phyloP scores from a whole-genome alignment of 1,140 invertebrate genomes.

The Helicoverpa armigera region DNA sequence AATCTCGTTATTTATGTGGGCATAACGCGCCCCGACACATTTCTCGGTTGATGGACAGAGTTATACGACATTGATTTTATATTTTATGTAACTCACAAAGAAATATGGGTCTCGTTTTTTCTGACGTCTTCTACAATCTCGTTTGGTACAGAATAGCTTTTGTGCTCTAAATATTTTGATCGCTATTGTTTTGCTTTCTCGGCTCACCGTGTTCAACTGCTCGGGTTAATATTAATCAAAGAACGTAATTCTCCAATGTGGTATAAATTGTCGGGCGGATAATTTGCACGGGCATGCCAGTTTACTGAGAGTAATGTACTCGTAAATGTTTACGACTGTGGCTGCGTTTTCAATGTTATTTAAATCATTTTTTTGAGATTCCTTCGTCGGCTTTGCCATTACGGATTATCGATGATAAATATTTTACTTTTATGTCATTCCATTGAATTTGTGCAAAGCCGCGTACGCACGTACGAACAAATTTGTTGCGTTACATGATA shows the following conservation, averaged over 20 bases:
- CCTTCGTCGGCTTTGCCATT: slow-evolving; percentile 58
- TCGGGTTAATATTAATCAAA: slow-evolving; percentile 42
- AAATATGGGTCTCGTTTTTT: slow-evolving; percentile 60
- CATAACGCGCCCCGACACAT: slow-evolving; percentile 76
- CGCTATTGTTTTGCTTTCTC: slow-evolving; percentile 34
- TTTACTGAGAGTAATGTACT: slow-evolving; percentile 82
- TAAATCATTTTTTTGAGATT: slow-evolving; percentile 79
- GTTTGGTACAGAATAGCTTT: slow-evolving; percentile 54
- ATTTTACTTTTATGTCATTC: slow-evolving; percentile 69
- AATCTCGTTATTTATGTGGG: slow-evolving; percentile 85
- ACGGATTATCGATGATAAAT: slow-evolving; percentile 65
- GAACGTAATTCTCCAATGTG: slow-evolving; percentile 51
- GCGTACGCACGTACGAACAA: no score
- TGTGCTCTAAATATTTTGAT: slow-evolving; percentile 59
- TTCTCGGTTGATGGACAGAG: slow-evolving; percentile 72
- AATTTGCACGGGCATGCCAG: slow-evolving; percentile 69
- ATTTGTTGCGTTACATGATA: no score
- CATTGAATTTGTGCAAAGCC: slow-evolving; percentile 52
- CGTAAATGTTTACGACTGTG: slow-evolving; percentile 82
- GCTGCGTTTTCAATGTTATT: slow-evolving; percentile 75
- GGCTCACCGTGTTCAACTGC: background rate
- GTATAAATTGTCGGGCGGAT: slow-evolving; percentile 65
- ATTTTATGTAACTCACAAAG: slow-evolving; percentile 63
- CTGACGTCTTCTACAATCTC: slow-evolving; percentile 42
- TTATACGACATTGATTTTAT: slow-evolving; percentile 76